A percentile compares a stretch with the other conserved stretches of the same genome.
These are phyloP conservation scores for Fopius arisanus DNA, from an alignment of 1,140 invertebrate genomes.

Conservation along the genomic window DNA sequence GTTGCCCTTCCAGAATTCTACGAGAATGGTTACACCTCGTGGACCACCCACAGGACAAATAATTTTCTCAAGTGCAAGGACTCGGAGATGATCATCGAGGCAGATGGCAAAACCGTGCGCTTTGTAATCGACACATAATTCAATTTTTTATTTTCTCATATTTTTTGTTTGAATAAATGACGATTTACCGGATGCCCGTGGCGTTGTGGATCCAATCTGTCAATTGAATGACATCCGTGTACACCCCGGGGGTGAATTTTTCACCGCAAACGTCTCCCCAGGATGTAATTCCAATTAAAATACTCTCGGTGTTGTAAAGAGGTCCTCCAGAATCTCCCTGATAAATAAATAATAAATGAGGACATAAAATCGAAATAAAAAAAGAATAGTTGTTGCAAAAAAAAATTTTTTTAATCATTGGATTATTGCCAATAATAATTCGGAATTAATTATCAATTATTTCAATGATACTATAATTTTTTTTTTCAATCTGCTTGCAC, in stretches of 20 bases:
- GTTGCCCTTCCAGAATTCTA: conserved; percentile 47
- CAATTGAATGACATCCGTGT: conserved; percentile 63
- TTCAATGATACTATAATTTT: too few relatives aligned
- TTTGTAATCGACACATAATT: background rate
- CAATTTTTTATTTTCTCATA: background rate
- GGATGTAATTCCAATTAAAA: conserved; percentile 69
- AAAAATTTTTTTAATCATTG: too few relatives aligned
- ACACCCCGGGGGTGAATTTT: conserved; percentile 69
- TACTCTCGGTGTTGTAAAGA: conserved; percentile 62
- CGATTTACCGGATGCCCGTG: conserved; percentile 15
- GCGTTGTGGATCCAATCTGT: conserved; percentile 53
- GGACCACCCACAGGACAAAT: conserved; percentile 25
- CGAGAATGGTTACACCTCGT: conserved; percentile 42
- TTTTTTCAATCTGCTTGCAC: too few relatives aligned
- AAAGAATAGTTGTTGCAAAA: background rate
- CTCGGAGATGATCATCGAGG: conserved; percentile 5
- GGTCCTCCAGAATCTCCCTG: conserved; percentile 76
- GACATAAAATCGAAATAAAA: too few relatives aligned
- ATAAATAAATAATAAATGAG: background rate
- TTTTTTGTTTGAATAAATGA: background rate
- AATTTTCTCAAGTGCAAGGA: conserved; percentile 51
- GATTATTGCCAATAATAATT: too few relatives aligned
- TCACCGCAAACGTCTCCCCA: conserved; percentile 71
- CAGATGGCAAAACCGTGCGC: conserved; percentile 8
- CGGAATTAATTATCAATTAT: too few relatives aligned